Conservation (phyloP, 30 jellyfish, hydroid and myxozoan genomes). For the Aurelia aurita region DNA sequence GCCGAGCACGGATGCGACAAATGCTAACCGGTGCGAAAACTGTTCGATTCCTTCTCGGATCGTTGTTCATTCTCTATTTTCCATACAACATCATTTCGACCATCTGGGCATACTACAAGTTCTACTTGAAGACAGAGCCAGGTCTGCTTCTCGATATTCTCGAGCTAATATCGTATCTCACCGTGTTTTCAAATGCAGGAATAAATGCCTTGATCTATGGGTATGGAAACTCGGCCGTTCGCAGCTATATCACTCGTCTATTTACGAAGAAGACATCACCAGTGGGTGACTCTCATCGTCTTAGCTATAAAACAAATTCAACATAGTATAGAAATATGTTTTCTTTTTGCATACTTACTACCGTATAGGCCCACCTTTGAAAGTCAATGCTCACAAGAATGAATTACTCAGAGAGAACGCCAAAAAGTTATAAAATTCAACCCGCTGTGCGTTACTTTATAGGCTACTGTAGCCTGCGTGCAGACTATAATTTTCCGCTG, state of each 20-base stretch:
- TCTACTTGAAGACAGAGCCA: conserved; percentile 13
- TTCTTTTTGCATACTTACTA: too few relatives aligned
- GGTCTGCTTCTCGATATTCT: conserved; percentile 9
- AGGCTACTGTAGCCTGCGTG: too few relatives aligned
- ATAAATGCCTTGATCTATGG: conserved; percentile 33
- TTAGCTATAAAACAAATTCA: too few relatives aligned
- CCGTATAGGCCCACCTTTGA: too few relatives aligned
- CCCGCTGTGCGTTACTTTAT: too few relatives aligned
- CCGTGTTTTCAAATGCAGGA: conserved; percentile 27
- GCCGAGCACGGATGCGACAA: conserved; percentile 1
- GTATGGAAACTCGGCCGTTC: conserved; percentile 25
- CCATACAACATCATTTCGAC: conserved; percentile 32
- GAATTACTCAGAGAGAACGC: too few relatives aligned
- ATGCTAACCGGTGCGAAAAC: conserved; percentile 24
- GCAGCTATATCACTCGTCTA: conserved; percentile 15
- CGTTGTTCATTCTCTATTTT: conserved; percentile 2
- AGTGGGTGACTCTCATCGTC: too few relatives aligned
- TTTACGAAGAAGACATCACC: neutral
- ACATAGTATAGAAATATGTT: too few relatives aligned
- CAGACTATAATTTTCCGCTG: too few relatives aligned
- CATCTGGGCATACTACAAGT: conserved; percentile 44
- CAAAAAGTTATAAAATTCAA: too few relatives aligned
- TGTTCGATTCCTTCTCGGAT: conserved; percentile 17
- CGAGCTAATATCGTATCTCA: neutral
- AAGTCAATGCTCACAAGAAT: too few relatives aligned